Evolutionary conservation across 1,140 invertebrate species (phyloP).

Genomic region (Trachymyrmex cornetzi): DNA sequence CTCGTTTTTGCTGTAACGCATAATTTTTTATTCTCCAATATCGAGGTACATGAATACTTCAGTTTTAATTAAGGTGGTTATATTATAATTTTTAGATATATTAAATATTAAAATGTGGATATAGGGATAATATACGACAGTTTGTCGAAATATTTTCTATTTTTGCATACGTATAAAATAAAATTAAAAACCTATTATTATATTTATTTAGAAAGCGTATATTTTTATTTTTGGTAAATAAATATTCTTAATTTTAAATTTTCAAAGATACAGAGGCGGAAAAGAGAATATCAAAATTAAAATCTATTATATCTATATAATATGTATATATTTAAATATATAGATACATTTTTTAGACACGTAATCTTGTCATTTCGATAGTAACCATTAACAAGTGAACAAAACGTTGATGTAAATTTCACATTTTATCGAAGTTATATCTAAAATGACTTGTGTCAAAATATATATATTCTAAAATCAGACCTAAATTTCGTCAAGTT

Average conservation of each 20-base stretch:
- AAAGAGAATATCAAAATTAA: neutral
- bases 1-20: slow-evolving; percentile 31
- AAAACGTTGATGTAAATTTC: neutral
- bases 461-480: neutral
- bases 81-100: slow-evolving; percentile 23
- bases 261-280: too few relatives aligned
- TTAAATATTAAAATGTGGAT: neutral
- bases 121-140: neutral
- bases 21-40: slow-evolving; percentile 45
- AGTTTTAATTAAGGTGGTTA: slow-evolving; percentile 45
- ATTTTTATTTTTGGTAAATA: neutral
- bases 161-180: neutral
- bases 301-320: neutral
- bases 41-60: slow-evolving; percentile 20
- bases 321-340: neutral
- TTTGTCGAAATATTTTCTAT: neutral
- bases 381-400: neutral
- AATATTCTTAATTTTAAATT: neutral
- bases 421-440: neutral
- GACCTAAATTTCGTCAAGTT: neutral
- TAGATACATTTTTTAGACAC: neutral
- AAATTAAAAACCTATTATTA: neutral
- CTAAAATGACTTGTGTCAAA: neutral
- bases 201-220: neutral
- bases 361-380: neutral